Evolutionary conservation across 2,113 vertebrate species (phyloP), one percentile per base, ranked within the genome.

Genomic region (Podocnemis expansa): DNA sequence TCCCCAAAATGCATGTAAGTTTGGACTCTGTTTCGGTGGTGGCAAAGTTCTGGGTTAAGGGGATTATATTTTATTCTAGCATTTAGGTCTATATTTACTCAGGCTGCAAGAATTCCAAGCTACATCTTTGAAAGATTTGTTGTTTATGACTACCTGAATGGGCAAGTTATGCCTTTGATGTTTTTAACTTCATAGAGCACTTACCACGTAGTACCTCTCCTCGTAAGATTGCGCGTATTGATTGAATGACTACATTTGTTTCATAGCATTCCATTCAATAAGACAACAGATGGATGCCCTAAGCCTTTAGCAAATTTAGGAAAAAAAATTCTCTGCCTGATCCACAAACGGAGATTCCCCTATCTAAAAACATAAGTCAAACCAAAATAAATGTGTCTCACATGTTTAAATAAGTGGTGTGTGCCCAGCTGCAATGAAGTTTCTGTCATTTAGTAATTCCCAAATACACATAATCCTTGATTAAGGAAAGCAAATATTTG

Each of bases 271-370:
- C 63, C 22, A 13, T 70, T 96, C 93, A 89, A 85, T 83, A 94
- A 92, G 87, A 90, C 90, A 94, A 78, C 96, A 97, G 93, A 95
- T 84, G 25, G 90, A 91, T 34, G 88, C 96, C 97, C 95, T 91
- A 93, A 96, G 38, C 88, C 73, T 6, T 95, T 89, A 96, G 92
- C 91, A 97, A 95, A 96, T 94, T 88, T 90, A 97, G 90, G 81
- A 93, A 91, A 82, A 93, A 91, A 94, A 94, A 84, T 55, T 70
- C 41, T 34, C 54, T 85, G 56, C 60, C 81, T 95, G 87, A 47
- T 82, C 82, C 2, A 8, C 91, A 91, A 93, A 85, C 38, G 92
- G 79, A 93, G 49, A 84, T 98, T 96, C 89, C 91, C 79, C 83
- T 95, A 79, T 41, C 82, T 80, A 93, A 95, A 93, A 96, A 75